phyloP scores from a whole-genome alignment of 2,888 invertebrate species.

The Drosophila atripex region DNA sequence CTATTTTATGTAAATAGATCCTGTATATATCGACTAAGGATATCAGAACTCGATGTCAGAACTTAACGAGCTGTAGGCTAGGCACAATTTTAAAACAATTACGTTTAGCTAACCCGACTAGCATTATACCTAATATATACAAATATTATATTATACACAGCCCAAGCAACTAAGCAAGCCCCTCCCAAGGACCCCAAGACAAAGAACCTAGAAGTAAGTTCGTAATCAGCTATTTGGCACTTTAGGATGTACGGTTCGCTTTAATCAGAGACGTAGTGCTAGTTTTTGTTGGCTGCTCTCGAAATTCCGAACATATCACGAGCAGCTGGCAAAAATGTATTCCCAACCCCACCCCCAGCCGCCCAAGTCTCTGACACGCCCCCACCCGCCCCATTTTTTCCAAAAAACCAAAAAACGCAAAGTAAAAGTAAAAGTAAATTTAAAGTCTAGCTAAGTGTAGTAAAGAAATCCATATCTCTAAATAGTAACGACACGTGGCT shows the following conservation, averaged over 20 bases:
- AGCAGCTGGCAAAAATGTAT: conserved; percentile 22
- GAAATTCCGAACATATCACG: conserved; percentile 30
- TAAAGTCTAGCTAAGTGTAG: conserved; percentile 19
- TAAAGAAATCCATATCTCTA: conserved; percentile 27
- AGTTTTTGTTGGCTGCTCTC: conserved; percentile 16
- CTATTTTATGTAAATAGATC: conserved; percentile 35
- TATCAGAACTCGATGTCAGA: not conserved
- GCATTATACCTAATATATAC: not conserved
- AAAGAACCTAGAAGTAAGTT: conserved; percentile 13
- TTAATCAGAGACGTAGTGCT: conserved; percentile 13
- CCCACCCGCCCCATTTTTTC: conserved; percentile 1
- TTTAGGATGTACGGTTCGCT: conserved; percentile 18
- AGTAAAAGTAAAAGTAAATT: not conserved
- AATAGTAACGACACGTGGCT: not conserved
- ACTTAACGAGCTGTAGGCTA: conserved; percentile 58
- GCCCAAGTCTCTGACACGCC: conserved; percentile 6
- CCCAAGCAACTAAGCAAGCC: not conserved
- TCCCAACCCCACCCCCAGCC: conserved; percentile 3
- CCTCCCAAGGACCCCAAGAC: not conserved
- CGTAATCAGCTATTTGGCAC: conserved; percentile 12
- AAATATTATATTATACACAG: conserved; percentile 8
- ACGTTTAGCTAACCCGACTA: conserved; percentile 43
- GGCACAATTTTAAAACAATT: conserved; percentile 60
- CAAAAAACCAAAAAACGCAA: not conserved
- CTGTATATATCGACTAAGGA: conserved; percentile 21